These are phyloP conservation scores for Camptogramma bilineatum DNA, from an alignment of 2,888 invertebrate genomes.

Conservation along the genomic window DNA sequence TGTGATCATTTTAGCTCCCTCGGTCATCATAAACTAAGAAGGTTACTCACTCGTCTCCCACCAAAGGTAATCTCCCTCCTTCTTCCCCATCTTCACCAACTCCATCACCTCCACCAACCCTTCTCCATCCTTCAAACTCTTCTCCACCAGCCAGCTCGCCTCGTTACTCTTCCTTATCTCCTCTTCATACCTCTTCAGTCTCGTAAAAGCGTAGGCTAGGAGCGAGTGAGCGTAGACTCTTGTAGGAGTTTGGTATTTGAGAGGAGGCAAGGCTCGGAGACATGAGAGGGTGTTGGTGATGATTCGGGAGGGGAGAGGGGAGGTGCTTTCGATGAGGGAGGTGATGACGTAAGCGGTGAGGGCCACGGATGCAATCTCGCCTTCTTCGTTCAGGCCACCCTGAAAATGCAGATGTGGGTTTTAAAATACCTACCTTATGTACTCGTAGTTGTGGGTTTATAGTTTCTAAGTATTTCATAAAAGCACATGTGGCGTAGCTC, in stretches of 20 bases:
- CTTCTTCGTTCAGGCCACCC: slow-evolving; percentile 83
- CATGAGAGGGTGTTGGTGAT: slow-evolving; percentile 87
- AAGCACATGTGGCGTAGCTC: too few relatives aligned
- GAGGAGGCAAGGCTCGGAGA: slow-evolving; percentile 76
- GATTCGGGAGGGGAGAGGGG: slow-evolving; percentile 74
- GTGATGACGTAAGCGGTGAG: slow-evolving; percentile 89
- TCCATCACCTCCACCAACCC: slow-evolving; percentile 62
- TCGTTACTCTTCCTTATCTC: slow-evolving; percentile 52
- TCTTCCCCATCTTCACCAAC: slow-evolving; percentile 64
- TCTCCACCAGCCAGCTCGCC: slow-evolving; percentile 36
- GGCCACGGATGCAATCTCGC: slow-evolving; percentile 84
- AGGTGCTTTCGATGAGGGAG: slow-evolving; percentile 86
- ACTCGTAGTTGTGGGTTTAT: too few relatives aligned
- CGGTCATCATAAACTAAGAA: not conserved
- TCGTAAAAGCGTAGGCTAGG: slow-evolving; percentile 67
- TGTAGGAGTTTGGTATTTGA: slow-evolving; percentile 56
- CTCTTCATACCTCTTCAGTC: slow-evolving; percentile 62
- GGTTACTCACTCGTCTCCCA: slow-evolving; percentile 89
- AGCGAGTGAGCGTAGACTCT: slow-evolving; percentile 68
- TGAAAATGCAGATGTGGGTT: slow-evolving; percentile 46
- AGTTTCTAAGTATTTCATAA: too few relatives aligned
- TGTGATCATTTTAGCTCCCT: too few relatives aligned
- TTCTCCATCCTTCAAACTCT: slow-evolving; percentile 61
- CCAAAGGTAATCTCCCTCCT: slow-evolving; percentile 88
- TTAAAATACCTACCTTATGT: too few relatives aligned